Conservation (phyloP, 2,113 vertebrate species). For the Machaerirhynchus nigripectus region DNA sequence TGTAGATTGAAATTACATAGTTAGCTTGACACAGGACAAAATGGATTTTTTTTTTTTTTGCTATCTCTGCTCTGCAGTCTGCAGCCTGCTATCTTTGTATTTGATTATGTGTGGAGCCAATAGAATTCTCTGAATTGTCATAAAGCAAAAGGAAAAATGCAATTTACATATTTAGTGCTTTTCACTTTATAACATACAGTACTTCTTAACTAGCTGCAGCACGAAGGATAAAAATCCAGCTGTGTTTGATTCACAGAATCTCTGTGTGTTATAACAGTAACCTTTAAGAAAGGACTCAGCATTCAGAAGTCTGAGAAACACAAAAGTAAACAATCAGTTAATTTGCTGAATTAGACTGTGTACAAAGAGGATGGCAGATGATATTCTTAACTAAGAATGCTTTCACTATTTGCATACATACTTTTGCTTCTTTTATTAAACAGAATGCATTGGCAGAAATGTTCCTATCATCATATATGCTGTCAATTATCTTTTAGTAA, state of each 20-base stretch:
- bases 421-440: conserved; percentile 56
- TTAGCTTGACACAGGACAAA: conserved; percentile 70
- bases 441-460: conserved; percentile 45
- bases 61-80: conserved; percentile 77
- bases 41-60: conserved; percentile 47
- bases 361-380: conserved; percentile 8
- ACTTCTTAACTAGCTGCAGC: conserved; percentile 68
- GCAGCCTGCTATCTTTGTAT: conserved; percentile 72
- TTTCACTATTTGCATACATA: conserved; percentile 34
- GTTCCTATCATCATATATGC: conserved; percentile 23
- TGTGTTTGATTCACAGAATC: conserved; percentile 53
- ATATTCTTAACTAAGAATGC: conserved; percentile 40
- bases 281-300: conserved; percentile 36
- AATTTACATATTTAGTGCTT: conserved; percentile 81
- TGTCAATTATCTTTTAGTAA: conserved; percentile 56
- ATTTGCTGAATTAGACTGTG: conserved; percentile 49
- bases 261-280: conserved; percentile 51
- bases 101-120: conserved; percentile 72
- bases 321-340: conserved; percentile 44
- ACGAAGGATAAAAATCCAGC: conserved; percentile 57
- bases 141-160: conserved; percentile 71
- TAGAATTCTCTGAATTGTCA: conserved; percentile 72
- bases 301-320: conserved; percentile 6
- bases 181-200: conserved; percentile 41
- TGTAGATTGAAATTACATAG: conserved; percentile 55